Percentiles rank a stretch among this genome's conserved stretches.
Evolutionary conservation across 2,113 vertebrate genomes (phyloP).

Genomic region (Python bivittatus): DNA sequence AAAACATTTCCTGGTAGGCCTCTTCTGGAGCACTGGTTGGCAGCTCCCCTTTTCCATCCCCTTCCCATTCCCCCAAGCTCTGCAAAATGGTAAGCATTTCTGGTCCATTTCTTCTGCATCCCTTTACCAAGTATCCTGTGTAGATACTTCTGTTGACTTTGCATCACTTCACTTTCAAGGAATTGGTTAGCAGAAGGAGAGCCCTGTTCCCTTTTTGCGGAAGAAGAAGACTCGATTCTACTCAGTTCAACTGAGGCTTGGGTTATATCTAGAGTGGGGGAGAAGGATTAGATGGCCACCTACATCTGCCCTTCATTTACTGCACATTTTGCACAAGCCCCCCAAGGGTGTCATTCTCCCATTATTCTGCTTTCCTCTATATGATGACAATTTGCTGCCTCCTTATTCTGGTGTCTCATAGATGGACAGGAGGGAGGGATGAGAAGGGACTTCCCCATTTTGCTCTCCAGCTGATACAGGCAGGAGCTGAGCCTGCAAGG

Average conservation of each 20-base stretch:
- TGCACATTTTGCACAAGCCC: background rate
- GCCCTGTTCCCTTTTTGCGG: background rate
- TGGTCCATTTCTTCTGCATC: background rate
- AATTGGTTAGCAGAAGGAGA: background rate
- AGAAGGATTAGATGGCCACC: background rate
- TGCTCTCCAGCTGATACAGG: background rate
- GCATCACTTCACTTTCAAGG: background rate
- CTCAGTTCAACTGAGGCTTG: background rate
- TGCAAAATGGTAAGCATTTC: background rate
- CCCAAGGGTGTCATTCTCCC: background rate
- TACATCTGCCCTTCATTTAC: background rate
- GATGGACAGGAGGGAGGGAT: background rate
- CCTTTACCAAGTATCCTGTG: background rate
- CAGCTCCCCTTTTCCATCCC: background rate
- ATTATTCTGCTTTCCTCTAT: too few relatives aligned
- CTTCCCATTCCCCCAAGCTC: background rate
- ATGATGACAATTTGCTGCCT: background rate
- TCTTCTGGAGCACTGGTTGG: background rate
- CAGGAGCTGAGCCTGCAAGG: conserved; percentile 25
- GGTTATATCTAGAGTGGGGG: background rate
- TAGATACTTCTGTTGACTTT: background rate
- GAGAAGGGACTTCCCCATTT: background rate
- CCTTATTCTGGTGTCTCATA: background rate
- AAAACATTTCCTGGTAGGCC: background rate
- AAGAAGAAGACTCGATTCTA: background rate